A percentile compares a stretch with the other conserved stretches of the same genome.
Conservation (phyloP, 2,888 invertebrate genomes). For the Spodoptera exigua region DNA sequence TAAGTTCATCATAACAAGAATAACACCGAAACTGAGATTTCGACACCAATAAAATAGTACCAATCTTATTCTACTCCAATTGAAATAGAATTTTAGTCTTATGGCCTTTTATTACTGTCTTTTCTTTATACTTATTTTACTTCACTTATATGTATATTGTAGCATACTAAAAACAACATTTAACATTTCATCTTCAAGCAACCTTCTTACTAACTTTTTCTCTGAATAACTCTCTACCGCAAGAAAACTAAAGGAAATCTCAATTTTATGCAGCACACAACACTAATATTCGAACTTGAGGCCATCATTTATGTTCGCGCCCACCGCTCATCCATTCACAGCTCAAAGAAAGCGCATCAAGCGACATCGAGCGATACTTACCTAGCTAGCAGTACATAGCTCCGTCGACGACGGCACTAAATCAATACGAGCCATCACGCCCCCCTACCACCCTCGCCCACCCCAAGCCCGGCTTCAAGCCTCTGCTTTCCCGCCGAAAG, state of each 20-base stretch:
- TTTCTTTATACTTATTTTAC: too few relatives aligned
- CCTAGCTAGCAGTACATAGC: conserved; percentile 86
- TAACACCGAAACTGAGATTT: too few relatives aligned
- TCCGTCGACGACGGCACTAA: conserved; percentile 90
- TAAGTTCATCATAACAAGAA: too few relatives aligned
- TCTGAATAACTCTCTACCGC: too few relatives aligned
- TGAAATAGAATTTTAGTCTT: too few relatives aligned
- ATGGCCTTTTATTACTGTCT: too few relatives aligned
- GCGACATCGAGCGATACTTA: conserved; percentile 82
- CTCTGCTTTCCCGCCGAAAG: conserved; percentile 87
- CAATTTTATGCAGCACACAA: conserved; percentile 36
- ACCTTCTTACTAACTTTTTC: too few relatives aligned
- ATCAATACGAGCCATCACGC: conserved; percentile 90
- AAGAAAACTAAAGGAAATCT: conserved; percentile 12
- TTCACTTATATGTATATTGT: too few relatives aligned
- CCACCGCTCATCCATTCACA: conserved; percentile 55
- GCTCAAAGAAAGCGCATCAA: conserved; percentile 87
- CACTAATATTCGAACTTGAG: conserved; percentile 31
- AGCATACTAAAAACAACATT: too few relatives aligned
- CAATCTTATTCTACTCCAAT: too few relatives aligned
- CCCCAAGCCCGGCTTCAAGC: conserved; percentile 72
- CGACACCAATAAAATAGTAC: too few relatives aligned
- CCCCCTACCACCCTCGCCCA: conserved; percentile 70
- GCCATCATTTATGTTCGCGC: conserved; percentile 59
- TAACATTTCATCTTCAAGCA: too few relatives aligned